A percentile compares a stretch with the other conserved stretches of the same genome.
phyloP scores from a whole-genome alignment of 2,113 vertebrate genomes.

The Eulacestoma nigropectus region DNA sequence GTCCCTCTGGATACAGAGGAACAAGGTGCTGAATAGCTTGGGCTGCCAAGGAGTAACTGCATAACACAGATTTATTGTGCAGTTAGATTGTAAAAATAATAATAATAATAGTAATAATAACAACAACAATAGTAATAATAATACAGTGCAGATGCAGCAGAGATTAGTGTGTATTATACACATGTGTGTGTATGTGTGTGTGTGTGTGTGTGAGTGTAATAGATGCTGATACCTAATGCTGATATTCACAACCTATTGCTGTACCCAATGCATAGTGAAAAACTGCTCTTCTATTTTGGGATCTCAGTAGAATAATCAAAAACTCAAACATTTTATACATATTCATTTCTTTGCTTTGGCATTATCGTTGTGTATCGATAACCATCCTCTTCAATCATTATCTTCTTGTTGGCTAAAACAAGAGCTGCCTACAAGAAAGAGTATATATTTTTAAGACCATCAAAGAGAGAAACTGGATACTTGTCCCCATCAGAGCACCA shows the following conservation, averaged over 20 bases:
- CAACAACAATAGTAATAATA: neutral
- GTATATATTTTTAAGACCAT: constrained; percentile 14
- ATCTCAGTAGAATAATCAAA: neutral
- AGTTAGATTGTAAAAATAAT: neutral
- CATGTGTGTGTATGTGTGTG: too few species aligned
- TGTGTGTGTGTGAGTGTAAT: neutral
- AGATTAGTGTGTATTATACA: neutral
- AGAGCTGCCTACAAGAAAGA: neutral
- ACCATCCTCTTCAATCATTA: neutral
- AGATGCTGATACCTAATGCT: neutral
- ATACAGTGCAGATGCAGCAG: neutral
- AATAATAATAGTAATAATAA: neutral
- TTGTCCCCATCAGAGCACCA: constrained; percentile 14
- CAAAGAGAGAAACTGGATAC: constrained; percentile 20
- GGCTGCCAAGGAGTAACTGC: neutral
- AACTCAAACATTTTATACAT: neutral
- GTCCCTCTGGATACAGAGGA: accelerated
- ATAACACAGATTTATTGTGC: neutral
- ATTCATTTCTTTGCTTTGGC: neutral
- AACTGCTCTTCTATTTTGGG: neutral
- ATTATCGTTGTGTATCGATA: neutral
- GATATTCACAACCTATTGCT: neutral
- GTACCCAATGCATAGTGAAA: neutral
- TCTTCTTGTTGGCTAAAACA: neutral
- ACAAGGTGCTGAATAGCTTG: accelerated